A percentile compares a stretch with the other conserved stretches of the same genome.
phyloP scores from a whole-genome alignment of 1,140 invertebrate genomes.

The Harlomillsia oculata region DNA sequence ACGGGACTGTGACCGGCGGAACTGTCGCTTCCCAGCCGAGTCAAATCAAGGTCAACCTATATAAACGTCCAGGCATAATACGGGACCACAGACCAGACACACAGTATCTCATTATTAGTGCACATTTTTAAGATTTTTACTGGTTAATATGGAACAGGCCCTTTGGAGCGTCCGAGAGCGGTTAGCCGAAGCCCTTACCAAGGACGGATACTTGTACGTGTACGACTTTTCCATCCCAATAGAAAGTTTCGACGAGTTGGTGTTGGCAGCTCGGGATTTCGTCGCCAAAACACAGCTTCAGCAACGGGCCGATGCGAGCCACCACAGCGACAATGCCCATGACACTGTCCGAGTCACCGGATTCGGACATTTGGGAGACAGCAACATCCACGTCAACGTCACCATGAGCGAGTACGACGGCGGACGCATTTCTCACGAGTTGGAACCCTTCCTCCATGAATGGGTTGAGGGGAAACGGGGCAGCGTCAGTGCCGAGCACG shows the following conservation, averaged over 20 bases:
- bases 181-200: slow-evolving; percentile 65
- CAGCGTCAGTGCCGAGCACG: slow-evolving; percentile 92
- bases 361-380: slow-evolving; percentile 86
- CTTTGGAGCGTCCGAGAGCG: slow-evolving; percentile 79
- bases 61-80: not conserved
- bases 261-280: slow-evolving; percentile 58
- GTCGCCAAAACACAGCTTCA: too few species aligned
- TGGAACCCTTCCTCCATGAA: slow-evolving; percentile 88
- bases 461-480: slow-evolving; percentile 66
- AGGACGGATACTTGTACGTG: slow-evolving; percentile 85
- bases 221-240: slow-evolving; percentile 89
- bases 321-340: too few species aligned
- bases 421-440: slow-evolving; percentile 55
- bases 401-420: slow-evolving; percentile 57
- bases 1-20: slow-evolving; percentile 68
- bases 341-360: slow-evolving; percentile 48
- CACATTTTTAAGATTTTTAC: not conserved
- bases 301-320: slow-evolving; percentile 46
- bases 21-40: slow-evolving; percentile 66
- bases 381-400: slow-evolving; percentile 86
- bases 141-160: slow-evolving; percentile 44
- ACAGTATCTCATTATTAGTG: not conserved
- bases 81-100: too few species aligned
- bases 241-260: slow-evolving; percentile 68
- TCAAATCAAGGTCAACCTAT: slow-evolving; percentile 36